Evolutionary conservation across 1,140 invertebrate species (phyloP).

Genomic region (Marisa cornuarietis): DNA sequence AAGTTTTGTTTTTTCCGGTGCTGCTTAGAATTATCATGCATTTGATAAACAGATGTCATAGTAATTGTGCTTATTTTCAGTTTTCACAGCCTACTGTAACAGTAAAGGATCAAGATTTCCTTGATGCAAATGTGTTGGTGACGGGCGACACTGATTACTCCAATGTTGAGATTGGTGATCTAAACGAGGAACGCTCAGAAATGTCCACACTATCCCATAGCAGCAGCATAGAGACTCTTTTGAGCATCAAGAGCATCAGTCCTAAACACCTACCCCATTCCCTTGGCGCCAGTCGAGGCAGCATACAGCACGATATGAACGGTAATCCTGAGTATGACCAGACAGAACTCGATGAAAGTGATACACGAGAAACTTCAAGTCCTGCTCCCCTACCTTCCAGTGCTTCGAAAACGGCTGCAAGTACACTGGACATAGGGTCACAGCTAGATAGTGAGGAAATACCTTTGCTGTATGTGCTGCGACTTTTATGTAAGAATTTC

Average conservation of each 20-base stretch:
- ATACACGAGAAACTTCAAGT: background rate
- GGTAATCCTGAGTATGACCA: slow-evolving; percentile 51
- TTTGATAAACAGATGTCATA: background rate
- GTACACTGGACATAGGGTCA: slow-evolving; percentile 36
- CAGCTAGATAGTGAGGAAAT: slow-evolving; percentile 68
- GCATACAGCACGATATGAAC: slow-evolving; percentile 58
- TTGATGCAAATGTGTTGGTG: slow-evolving; percentile 36
- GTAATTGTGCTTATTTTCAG: background rate
- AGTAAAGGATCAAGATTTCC: slow-evolving; percentile 20
- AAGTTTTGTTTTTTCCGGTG: no score
- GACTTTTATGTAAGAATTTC: slow-evolving; percentile 80
- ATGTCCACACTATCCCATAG: slow-evolving; percentile 53
- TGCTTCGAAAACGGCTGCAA: slow-evolving; percentile 1
- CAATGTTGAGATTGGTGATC: slow-evolving; percentile 59
- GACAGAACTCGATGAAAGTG: slow-evolving; percentile 1
- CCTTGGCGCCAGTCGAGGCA: slow-evolving; percentile 16
- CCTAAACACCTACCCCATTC: slow-evolving; percentile 35
- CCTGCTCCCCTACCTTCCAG: background rate
- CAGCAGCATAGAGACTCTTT: slow-evolving; percentile 61
- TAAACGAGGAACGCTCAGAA: slow-evolving; percentile 58
- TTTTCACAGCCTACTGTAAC: background rate
- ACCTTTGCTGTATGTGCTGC: slow-evolving; percentile 78
- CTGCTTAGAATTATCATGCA: background rate
- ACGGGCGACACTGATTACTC: slow-evolving; percentile 56
- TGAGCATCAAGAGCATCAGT: slow-evolving; percentile 56